Evolutionary conservation across 2,888 invertebrate genomes (phyloP).

Genomic region (Melipona beecheii): DNA sequence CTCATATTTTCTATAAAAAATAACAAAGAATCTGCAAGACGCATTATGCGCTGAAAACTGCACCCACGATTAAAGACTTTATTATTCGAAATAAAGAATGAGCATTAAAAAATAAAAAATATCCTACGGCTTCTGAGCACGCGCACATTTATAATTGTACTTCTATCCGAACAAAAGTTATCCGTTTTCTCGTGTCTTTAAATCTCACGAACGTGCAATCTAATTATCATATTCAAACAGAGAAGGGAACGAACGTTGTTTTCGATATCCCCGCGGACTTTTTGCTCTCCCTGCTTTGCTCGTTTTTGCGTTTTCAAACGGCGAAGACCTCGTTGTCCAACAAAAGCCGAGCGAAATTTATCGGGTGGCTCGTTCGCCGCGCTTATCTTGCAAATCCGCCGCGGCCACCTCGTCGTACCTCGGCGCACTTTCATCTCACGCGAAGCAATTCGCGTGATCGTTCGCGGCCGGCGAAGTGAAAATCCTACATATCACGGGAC

Average conservation of each 20-base stretch:
- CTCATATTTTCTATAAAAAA: too few species aligned
- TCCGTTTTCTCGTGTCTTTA: neutral
- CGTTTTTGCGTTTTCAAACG: neutral
- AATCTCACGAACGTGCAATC: neutral
- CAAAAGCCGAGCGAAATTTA: slow-evolving; percentile 41
- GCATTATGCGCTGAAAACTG: too few species aligned
- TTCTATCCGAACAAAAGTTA: neutral
- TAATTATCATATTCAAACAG: neutral
- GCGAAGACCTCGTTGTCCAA: slow-evolving; percentile 18
- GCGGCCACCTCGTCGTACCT: slow-evolving; percentile 36
- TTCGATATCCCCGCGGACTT: neutral
- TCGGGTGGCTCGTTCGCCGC: slow-evolving; percentile 34
- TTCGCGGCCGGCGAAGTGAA: slow-evolving; percentile 56
- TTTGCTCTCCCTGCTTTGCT: neutral
- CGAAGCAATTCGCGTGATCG: slow-evolving; percentile 55
- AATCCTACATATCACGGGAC: slow-evolving; percentile 51
- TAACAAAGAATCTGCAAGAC: too few species aligned
- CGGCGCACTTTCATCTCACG: slow-evolving; percentile 64
- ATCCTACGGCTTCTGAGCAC: neutral
- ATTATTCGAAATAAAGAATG: too few species aligned
- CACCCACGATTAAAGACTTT: too few species aligned
- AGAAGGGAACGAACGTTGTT: neutral
- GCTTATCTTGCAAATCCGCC: slow-evolving; percentile 49
- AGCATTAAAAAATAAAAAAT: too few species aligned
- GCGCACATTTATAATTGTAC: rapidly evolving